Conservation (phyloP, 2,113 vertebrate genomes). For the Haemorhous mexicanus region DNA sequence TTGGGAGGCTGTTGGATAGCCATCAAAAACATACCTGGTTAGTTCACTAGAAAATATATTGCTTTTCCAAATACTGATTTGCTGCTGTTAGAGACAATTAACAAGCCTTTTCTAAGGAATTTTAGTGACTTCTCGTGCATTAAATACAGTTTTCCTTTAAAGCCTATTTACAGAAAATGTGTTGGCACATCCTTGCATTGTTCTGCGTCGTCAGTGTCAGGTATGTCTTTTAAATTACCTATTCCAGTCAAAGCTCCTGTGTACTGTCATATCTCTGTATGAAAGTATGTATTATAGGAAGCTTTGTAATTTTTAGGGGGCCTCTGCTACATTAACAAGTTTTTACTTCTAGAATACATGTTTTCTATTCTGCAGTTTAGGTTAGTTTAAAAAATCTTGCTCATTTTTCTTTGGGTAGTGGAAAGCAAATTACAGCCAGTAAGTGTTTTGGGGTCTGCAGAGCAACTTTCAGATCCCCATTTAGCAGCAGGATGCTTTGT, state of each 20-base stretch:
- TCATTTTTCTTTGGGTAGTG: neutral
- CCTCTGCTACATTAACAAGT: neutral
- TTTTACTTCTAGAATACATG: neutral
- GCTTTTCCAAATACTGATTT: neutral
- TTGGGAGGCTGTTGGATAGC: neutral
- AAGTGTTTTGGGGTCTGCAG: neutral
- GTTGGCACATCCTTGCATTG: slow-evolving; percentile 93
- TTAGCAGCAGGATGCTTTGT: neutral
- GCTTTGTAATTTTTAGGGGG: neutral
- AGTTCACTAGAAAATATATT: neutral
- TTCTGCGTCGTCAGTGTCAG: slow-evolving; percentile 95
- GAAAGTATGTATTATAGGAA: neutral
- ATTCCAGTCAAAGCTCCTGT: neutral
- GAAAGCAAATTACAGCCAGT: neutral
- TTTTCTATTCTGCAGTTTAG: neutral
- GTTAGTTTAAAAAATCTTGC: neutral
- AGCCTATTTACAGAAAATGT: slow-evolving; percentile 98
- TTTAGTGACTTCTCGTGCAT: neutral
- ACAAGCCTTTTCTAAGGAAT: neutral
- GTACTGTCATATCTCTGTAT: neutral
- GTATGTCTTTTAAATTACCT: slow-evolving; percentile 65
- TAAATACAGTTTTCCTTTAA: slow-evolving; percentile 47
- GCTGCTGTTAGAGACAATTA: neutral
- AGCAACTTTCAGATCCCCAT: neutral
- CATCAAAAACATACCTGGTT: neutral